Percentiles rank a stretch among this genome's conserved stretches.
phyloP scores from a whole-genome alignment of 1,140 invertebrate genomes.

The Battus philenor region DNA sequence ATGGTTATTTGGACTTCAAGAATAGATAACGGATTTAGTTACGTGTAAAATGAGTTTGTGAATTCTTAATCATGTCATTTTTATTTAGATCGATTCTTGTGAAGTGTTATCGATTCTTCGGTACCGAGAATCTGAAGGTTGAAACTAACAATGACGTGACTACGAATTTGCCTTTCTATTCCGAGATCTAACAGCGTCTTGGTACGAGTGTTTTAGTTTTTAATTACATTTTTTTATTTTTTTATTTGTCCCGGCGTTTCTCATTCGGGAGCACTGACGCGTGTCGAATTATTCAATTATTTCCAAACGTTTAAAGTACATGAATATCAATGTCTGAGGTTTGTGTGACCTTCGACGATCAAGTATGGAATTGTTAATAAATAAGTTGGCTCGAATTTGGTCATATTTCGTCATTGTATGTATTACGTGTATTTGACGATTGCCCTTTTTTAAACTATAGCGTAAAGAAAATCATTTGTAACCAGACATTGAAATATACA shows the following conservation, averaged over 20 bases:
- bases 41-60: slow-evolving; percentile 51
- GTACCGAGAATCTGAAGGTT: slow-evolving; percentile 11
- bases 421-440: too few species aligned
- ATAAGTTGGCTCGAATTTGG: slow-evolving; percentile 6
- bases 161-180: slow-evolving; percentile 35
- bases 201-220: slow-evolving; percentile 70
- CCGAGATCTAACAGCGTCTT: slow-evolving; percentile 68
- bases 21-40: slow-evolving; percentile 71
- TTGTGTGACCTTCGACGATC: slow-evolving; percentile 1
- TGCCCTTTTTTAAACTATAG: too few species aligned
- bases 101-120: too few species aligned
- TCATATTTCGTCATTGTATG: not conserved
- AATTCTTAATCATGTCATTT: slow-evolving; percentile 46
- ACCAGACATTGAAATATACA: too few species aligned
- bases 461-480: too few species aligned
- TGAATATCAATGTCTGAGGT: not conserved
- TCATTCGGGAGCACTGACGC: slow-evolving; percentile 20
- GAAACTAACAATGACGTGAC: slow-evolving; percentile 34
- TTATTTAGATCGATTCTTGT: too few species aligned
- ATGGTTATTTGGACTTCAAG: slow-evolving; percentile 71
- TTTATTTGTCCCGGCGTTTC: slow-evolving; percentile 31
- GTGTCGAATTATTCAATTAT: slow-evolving; percentile 9
- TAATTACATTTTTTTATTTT: slow-evolving; percentile 38
- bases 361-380: slow-evolving; percentile 7
- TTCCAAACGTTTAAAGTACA: slow-evolving; percentile 4